Percentiles rank a stretch among this genome's conserved stretches.
Evolutionary conservation across 2,113 vertebrate species (phyloP).

Genomic region (Drymodes brunneopygia): DNA sequence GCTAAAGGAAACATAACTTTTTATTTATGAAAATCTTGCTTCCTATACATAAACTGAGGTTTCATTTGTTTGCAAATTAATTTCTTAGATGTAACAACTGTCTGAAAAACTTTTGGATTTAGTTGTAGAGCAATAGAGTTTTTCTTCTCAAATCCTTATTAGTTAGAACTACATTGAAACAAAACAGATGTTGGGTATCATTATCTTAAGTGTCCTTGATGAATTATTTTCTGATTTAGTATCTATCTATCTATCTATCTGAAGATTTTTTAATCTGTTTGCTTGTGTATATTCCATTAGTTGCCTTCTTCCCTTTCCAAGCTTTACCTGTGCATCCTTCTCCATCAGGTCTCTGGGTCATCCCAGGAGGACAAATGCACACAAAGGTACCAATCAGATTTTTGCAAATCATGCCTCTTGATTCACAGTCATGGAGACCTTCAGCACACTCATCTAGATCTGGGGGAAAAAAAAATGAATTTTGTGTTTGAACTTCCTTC

Average conservation of each 20-base stretch:
- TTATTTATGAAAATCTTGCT: neutral
- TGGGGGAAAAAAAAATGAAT: neutral
- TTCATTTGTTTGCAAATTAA: neutral
- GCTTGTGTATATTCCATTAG: neutral
- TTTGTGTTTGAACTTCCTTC: neutral
- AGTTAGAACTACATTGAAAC: neutral
- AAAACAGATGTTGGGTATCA: neutral
- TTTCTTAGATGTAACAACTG: neutral
- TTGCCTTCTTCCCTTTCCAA: neutral
- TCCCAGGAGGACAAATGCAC: slow-evolving; percentile 84
- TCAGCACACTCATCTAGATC: slow-evolving; percentile 82
- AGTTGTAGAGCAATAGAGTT: neutral
- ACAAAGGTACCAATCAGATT: slow-evolving; percentile 88
- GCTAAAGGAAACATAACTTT: neutral
- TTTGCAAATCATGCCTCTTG: slow-evolving; percentile 84
- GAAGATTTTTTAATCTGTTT: neutral
- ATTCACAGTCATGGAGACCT: slow-evolving; percentile 82
- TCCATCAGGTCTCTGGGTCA: slow-evolving; percentile 74
- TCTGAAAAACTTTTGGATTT: neutral
- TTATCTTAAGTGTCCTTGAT: neutral
- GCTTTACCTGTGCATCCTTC: slow-evolving; percentile 81
- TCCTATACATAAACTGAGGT: neutral
- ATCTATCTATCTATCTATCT: too few species aligned
- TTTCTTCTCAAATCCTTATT: neutral
- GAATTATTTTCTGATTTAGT: neutral